Conservation (phyloP, 2,113 vertebrate species). For the Labrus mixtus region DNA sequence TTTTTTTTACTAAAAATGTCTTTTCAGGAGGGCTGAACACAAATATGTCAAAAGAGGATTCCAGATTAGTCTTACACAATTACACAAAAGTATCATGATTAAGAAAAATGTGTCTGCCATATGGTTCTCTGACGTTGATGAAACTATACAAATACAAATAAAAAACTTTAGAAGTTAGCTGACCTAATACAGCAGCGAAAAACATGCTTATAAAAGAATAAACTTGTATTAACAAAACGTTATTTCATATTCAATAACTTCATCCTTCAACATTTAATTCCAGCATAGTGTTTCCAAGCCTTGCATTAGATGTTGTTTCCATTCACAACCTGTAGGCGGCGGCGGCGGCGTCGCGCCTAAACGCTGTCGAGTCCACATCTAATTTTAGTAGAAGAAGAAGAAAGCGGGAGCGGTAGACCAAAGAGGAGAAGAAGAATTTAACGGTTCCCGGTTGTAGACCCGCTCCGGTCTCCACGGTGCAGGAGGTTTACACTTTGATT, state of each 20-base stretch:
- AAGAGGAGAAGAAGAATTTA: constrained; percentile 77
- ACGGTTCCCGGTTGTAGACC: constrained; percentile 84
- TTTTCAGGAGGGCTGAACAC: neutral
- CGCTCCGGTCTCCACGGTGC: constrained; percentile 67
- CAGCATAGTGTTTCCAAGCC: neutral
- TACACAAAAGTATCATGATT: too few relatives aligned
- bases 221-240: too few relatives aligned
- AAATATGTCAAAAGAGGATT: neutral
- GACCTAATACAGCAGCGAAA: too few relatives aligned
- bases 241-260: too few relatives aligned
- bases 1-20: constrained; percentile 24
- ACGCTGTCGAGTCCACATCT: neutral
- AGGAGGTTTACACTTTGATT: constrained; percentile 18
- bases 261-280: too few relatives aligned
- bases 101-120: too few relatives aligned
- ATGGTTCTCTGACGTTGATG: too few relatives aligned
- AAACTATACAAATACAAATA: too few relatives aligned
- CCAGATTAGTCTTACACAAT: neutral
- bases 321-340: neutral
- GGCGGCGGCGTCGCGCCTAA: too few relatives aligned
- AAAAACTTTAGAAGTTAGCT: too few relatives aligned
- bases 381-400: constrained; percentile 34
- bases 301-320: neutral
- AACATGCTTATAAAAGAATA: too few relatives aligned
- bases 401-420: neutral